A percentile compares a stretch with the other conserved stretches of the same genome.
Evolutionary conservation across 2,797 vertebrate species (phyloP).

Genomic region (Sebastes miniatus): DNA sequence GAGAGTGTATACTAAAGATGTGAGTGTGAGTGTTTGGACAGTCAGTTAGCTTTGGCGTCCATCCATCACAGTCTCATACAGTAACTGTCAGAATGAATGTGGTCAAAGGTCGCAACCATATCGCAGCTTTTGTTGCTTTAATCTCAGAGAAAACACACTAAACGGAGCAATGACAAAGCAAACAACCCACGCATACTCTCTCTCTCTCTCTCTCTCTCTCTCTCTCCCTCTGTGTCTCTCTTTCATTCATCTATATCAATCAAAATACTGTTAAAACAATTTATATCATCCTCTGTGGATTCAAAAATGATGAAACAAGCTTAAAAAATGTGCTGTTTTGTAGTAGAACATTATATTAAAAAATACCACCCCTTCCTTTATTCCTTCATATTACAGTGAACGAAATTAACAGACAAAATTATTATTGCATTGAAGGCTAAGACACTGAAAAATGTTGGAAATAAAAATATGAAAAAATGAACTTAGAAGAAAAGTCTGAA

Average conservation of each 20-base stretch:
- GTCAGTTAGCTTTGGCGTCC: neutral
- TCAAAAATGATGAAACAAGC: neutral
- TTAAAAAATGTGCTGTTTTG: neutral
- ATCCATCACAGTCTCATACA: conserved; percentile 48
- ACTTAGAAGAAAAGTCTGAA: no score
- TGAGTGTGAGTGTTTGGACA: conserved; percentile 34
- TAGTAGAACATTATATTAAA: neutral
- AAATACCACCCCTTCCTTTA: neutral
- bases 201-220: neutral
- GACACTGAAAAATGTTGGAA: no score
- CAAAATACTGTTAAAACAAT: neutral
- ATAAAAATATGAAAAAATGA: no score
- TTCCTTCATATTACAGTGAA: neutral
- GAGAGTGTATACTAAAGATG: neutral
- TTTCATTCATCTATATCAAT: neutral
- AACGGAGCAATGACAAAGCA: conserved; percentile 21
- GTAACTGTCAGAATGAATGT: conserved; percentile 31
- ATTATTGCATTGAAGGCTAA: neutral
- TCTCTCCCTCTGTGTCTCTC: neutral
- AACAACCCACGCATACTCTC: neutral
- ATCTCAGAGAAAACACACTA: conserved; percentile 52
- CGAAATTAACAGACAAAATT: neutral
- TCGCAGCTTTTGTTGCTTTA: conserved; percentile 46
- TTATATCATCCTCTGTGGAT: neutral
- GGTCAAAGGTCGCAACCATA: conserved; percentile 50